Conservation (phyloP, 2,113 vertebrate genomes). For the Neolamprologus sp. region DNA sequence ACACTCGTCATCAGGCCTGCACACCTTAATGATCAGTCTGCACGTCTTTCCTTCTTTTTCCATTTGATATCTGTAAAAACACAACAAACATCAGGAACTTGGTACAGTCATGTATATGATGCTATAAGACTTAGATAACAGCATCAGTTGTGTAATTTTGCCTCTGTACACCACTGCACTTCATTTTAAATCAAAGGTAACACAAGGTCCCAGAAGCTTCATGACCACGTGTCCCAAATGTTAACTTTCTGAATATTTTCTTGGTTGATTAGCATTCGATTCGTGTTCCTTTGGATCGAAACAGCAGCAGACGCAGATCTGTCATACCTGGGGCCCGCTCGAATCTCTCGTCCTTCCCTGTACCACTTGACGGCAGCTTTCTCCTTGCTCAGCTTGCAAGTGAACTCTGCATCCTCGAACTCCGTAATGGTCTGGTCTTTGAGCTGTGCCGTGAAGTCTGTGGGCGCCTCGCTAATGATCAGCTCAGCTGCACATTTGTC, state of each 20-base stretch:
- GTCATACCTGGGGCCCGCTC: slow-evolving; percentile 82
- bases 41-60: slow-evolving; percentile 87
- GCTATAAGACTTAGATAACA: background rate
- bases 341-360: slow-evolving; percentile 89
- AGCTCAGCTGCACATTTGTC: slow-evolving; percentile 89
- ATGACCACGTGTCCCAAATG: background rate
- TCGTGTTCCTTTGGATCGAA: background rate
- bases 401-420: slow-evolving; percentile 93
- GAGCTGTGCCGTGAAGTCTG: slow-evolving; percentile 86
- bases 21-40: slow-evolving; percentile 84
- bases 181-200: background rate
- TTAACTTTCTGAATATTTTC: background rate
- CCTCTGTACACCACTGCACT: background rate
- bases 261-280: background rate
- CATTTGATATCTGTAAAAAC: slow-evolving; percentile 81
- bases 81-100: background rate
- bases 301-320: background rate
- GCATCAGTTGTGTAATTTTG: background rate
- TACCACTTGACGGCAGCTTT: slow-evolving; percentile 92
- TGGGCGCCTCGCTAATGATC: slow-evolving; percentile 92
- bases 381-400: slow-evolving; percentile 90
- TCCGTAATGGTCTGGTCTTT: slow-evolving; percentile 93
- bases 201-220: background rate
- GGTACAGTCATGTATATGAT: background rate
- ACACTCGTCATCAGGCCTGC: slow-evolving; percentile 92